Evolutionary conservation across 2,113 vertebrate species (phyloP), one percentile per base, ranked within the genome.

Genomic region (Anoplopoma fimbria): DNA sequence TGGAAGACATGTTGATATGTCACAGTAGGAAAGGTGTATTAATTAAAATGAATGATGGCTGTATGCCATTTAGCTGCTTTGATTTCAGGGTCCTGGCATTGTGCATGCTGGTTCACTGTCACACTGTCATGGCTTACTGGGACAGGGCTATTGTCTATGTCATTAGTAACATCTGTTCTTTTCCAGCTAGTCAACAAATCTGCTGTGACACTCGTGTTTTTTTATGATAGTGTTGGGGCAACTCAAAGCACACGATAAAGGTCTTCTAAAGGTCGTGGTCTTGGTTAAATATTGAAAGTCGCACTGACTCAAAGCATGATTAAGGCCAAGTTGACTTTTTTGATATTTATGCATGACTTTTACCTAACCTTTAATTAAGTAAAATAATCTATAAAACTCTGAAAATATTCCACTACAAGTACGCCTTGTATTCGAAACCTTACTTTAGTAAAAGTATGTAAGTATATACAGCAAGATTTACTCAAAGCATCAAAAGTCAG

Each of bases 71-170:
- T 36, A 64, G 27, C 70, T 67, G 38, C 27, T 60, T 79, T 19
- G 23, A 47, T 77, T 81, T 77, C 64, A 64, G 34, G 38, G 63
- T 68, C 6, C n/a, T 57, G 45, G 27, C 73, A 14, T 27, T 85
- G 53, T 68, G 60, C 51, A 31, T 23, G 19, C 33, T 47, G 19
- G 5, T 55, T 62, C n/a, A 40, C 55, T 53, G 21, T 77, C 63
- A 51, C 38, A 38, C 31, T 38, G 40, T 65, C 74, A 64, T 31
- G 51, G 60, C 29, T 76, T 42, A 57, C 23, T 29, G 71, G 65
- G 29, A 67, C 38, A n/a, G n/a, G 8, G 23, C 69, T 49, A 31
- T 49, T 34, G 6, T 45, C 61, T 62, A 45, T 55, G 31, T 70
- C 15, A 38, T 62, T 27, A 25, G 64, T 40, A 77, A 61, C 72